Evolutionary conservation across 2,113 vertebrate genomes (phyloP), one percentile per base, ranked within the genome.

Genomic region (Apodemus speciosus): DNA sequence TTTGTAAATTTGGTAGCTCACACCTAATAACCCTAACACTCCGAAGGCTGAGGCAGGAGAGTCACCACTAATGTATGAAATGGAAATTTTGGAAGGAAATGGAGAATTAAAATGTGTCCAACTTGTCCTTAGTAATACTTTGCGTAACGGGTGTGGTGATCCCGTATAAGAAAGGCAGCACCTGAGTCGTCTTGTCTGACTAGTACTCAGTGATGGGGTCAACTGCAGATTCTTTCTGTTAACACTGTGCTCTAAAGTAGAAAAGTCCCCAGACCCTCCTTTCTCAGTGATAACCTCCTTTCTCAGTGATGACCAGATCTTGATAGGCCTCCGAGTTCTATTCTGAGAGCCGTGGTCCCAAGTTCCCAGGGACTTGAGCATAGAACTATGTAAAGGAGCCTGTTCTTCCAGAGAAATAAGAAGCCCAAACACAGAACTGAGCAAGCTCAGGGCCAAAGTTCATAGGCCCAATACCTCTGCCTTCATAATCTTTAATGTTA

Each of bases 401-500:
- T 27, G 56, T 75, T 9, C 75, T 91, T 72, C 94, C 71, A 46
- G 87, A 88, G 89, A 96, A 85, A 95, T 60, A 58, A 88, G 88
- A 60, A 80, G 60, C 86, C 46, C 38, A 64, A 66, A 53, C n/a
- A 72, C 11, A 6, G 6, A n/a, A 62, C 16, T 3, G 3, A 32
- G 27, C 23, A 2, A 30, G 25, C n/a, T 38, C 68, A 2, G 75
- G 35, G 23, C 30, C 69, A n/a, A n/a, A 8, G n/a, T 86, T 90
- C 81, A 89, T 71, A 79, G 88, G 83, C 62, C 92, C 92, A 94
- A 93, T 38, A 69, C 0, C 32, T 77, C 87, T 66, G 40, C 15
- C 38, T 95, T 93, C 60, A 9, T 85, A 53, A 84, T 73, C 72
- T 88, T 80, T n/a, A 90, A 96, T 85, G 20, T 89, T 77, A 89